phyloP scores from a whole-genome alignment of 2,113 vertebrate genomes.

The Neogobius melanostomus region DNA sequence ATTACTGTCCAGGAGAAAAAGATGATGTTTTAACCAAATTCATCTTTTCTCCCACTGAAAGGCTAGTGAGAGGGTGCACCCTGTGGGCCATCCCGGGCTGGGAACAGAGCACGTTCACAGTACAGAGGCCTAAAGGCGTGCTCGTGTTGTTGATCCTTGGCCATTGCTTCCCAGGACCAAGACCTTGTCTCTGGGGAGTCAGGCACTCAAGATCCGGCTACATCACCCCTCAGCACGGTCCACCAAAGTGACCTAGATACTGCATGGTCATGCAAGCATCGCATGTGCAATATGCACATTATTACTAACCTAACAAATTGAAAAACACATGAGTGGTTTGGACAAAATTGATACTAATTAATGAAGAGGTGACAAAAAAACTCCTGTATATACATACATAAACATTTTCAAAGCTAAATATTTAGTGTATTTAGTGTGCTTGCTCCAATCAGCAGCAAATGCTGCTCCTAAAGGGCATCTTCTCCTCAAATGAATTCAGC shows the following conservation, averaged over 20 bases:
- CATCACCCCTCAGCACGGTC: constrained; percentile 37
- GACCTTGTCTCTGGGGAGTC: constrained; percentile 60
- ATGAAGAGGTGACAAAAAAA: no score
- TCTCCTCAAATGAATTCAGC: no score
- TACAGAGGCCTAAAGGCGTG: constrained; percentile 32
- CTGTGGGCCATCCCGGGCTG: constrained; percentile 43
- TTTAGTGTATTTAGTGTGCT: no score
- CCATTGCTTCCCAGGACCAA: constrained; percentile 75
- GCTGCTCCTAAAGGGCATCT: no score
- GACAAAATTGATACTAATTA: no score
- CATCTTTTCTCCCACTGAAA: constrained; percentile 68
- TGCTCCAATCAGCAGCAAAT: no score
- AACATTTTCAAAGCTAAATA: no score
- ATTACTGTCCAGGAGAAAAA: constrained; percentile 63
- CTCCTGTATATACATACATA: no score
- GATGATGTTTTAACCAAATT: constrained; percentile 55
- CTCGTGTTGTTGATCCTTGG: constrained; percentile 59
- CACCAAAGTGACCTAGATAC: constrained; percentile 42
- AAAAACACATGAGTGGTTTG: neutral
- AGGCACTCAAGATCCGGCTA: constrained; percentile 38
- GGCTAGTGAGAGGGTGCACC: constrained; percentile 46
- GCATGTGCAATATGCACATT: neutral
- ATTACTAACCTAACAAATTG: neutral
- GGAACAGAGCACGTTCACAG: constrained; percentile 58
- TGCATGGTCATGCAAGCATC: constrained; percentile 10